These are phyloP conservation scores for Trogon surrucura DNA, from an alignment of 2,113 vertebrate genomes.

Conservation along the genomic window DNA sequence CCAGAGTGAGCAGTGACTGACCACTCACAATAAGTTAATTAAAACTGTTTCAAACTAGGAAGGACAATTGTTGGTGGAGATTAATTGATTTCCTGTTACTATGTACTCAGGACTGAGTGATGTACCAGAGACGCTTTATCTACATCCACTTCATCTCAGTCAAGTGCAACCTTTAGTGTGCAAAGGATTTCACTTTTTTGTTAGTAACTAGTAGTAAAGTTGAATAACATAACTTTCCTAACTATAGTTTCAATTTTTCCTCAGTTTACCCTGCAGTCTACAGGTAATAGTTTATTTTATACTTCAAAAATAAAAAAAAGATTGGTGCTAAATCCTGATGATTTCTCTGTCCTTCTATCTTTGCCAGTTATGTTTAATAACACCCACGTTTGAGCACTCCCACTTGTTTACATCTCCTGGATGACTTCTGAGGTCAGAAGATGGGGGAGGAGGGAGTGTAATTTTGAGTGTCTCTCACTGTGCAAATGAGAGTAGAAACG, in stretches of 20 bases:
- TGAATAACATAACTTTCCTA: neutral
- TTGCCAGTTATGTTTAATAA: neutral
- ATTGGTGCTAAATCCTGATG: neutral
- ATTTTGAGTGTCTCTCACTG: neutral
- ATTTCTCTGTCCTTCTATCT: neutral
- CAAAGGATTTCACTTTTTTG: slow-evolving; percentile 1
- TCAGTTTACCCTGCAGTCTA: neutral
- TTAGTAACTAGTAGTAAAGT: neutral
- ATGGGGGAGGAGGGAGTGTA: neutral
- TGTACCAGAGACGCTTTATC: neutral
- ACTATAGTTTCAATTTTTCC: neutral
- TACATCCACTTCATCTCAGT: slow-evolving; percentile 31
- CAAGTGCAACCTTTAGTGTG: slow-evolving; percentile 22
- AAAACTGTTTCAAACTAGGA: slow-evolving; percentile 20
- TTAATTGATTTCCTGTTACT: slow-evolving; percentile 53
- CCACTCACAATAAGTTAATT: slow-evolving; percentile 25
- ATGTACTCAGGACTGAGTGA: neutral
- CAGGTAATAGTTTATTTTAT: neutral
- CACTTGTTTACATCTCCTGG: neutral
- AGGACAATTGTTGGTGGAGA: slow-evolving; percentile 35
- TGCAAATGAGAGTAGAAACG: neutral
- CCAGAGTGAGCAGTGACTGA: neutral
- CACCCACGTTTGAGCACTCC: neutral
- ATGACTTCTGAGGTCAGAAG: neutral
- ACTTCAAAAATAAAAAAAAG: too few species aligned